phyloP scores from a whole-genome alignment of 2,797 vertebrate species.

The Melanotaenia nigrans region DNA sequence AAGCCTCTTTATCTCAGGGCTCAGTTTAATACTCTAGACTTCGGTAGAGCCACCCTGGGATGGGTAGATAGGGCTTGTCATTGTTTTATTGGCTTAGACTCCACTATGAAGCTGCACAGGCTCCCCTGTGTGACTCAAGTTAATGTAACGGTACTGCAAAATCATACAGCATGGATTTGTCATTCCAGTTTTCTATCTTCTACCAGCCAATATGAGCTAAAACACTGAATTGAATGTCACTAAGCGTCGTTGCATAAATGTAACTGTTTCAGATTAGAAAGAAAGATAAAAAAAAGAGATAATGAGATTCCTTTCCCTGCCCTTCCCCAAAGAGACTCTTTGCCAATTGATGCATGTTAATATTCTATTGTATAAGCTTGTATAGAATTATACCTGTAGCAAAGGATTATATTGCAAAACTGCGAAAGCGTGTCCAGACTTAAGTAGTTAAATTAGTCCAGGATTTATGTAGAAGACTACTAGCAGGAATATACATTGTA shows the following conservation, averaged over 20 bases:
- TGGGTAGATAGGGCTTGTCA: conserved; percentile 79
- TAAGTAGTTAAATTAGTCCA: conserved; percentile 49
- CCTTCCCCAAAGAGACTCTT: conserved; percentile 25
- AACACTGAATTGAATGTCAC: conserved; percentile 44
- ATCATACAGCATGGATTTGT: conserved; percentile 67
- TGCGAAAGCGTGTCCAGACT: conserved; percentile 17
- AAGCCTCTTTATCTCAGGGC: conserved; percentile 75
- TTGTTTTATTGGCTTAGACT: conserved; percentile 76
- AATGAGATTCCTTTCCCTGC: conserved; percentile 41
- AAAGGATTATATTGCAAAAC: conserved; percentile 34
- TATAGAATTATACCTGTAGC: conserved; percentile 26
- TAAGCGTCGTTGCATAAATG: conserved; percentile 47
- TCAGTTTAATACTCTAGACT: conserved; percentile 76
- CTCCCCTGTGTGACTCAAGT: conserved; percentile 65
- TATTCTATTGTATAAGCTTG: conserved; percentile 13
- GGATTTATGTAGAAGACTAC: conserved; percentile 52
- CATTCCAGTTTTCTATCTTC: conserved; percentile 53
- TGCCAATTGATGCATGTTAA: conserved; percentile 41
- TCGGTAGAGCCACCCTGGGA: conserved; percentile 74
- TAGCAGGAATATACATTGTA: conserved; percentile 50
- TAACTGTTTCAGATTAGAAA: conserved; percentile 47
- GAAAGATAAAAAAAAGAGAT: conserved; percentile 38
- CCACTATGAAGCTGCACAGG: conserved; percentile 53
- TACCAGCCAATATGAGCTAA: conserved; percentile 32
- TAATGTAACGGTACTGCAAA: conserved; percentile 58